phyloP scores from a whole-genome alignment of 2,888 invertebrate species.

The Nemapogon koenigi region DNA sequence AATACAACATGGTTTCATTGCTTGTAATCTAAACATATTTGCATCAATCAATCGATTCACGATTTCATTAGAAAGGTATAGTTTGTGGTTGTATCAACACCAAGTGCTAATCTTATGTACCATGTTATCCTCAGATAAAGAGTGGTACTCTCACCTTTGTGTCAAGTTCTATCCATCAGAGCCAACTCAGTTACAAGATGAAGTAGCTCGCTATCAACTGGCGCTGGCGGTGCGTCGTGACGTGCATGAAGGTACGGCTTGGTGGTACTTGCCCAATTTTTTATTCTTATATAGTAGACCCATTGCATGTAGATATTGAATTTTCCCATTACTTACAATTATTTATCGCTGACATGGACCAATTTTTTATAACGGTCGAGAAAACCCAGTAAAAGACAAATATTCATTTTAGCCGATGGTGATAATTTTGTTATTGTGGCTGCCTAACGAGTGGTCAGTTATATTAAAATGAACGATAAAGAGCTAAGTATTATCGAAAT shows the following conservation, averaged over 20 bases:
- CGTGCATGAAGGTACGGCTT: conserved; percentile 79
- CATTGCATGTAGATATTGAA: no score
- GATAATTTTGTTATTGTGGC: no score
- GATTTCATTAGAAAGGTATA: not conserved
- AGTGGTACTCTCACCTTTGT: conserved; percentile 93
- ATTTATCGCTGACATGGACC: no score
- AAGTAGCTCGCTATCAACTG: conserved; percentile 91
- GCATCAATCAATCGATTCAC: no score
- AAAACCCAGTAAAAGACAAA: no score
- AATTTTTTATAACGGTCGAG: no score
- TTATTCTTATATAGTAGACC: no score
- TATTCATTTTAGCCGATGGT: no score
- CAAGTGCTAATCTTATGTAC: not conserved
- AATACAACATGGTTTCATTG: not conserved
- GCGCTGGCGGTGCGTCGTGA: conserved; percentile 85
- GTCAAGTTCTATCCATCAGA: conserved; percentile 99
- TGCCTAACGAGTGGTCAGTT: no score
- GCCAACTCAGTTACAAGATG: conserved; percentile 91
- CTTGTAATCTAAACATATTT: not conserved
- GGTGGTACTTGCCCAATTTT: conserved; percentile 61
- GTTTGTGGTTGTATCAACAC: not conserved
- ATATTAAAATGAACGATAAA: no score
- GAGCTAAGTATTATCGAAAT: no score
- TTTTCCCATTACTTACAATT: no score
- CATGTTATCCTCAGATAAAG: conserved; percentile 72